phyloP scores from a whole-genome alignment of 2,888 invertebrate species.

The Allolobophora icterica region DNA sequence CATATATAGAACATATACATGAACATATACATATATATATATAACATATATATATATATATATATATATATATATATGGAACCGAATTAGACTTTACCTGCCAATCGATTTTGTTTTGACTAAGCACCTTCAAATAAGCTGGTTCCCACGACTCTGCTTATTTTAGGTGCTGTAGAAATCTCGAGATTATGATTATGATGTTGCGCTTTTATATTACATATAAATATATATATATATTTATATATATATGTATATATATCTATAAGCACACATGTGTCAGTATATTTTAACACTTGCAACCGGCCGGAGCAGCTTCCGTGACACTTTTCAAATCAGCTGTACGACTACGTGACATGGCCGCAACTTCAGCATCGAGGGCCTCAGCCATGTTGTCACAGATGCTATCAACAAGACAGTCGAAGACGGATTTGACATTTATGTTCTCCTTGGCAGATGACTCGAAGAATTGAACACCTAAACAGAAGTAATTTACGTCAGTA shows the following conservation, averaged over 20 bases:
- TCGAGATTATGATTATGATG: too few relatives aligned
- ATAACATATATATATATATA: too few relatives aligned
- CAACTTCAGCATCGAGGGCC: conserved; percentile 80
- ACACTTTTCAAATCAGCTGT: background rate
- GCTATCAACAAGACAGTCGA: conserved; percentile 97
- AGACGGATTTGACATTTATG: conserved; percentile 94
- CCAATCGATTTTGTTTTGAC: too few relatives aligned
- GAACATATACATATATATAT: background rate
- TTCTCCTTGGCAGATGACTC: conserved; percentile 99
- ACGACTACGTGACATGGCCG: conserved; percentile 21
- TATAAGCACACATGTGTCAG: background rate
- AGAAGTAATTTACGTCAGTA: background rate
- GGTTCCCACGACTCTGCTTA: too few relatives aligned
- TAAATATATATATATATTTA: too few relatives aligned
- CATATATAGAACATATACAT: background rate
- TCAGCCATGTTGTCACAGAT: conserved; percentile 99
- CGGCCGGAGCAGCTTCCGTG: background rate
- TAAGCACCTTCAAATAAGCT: too few relatives aligned
- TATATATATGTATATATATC: too few relatives aligned
- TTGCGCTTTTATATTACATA: too few relatives aligned
- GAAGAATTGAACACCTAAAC: conserved; percentile 89
- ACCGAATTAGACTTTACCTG: too few relatives aligned
- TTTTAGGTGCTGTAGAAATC: too few relatives aligned
- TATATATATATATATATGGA: too few relatives aligned
- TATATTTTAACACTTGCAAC: conserved; percentile 19